Evolutionary conservation across 2,888 invertebrate species (phyloP).

Genomic region (Caenorhabditis panamensis): DNA sequence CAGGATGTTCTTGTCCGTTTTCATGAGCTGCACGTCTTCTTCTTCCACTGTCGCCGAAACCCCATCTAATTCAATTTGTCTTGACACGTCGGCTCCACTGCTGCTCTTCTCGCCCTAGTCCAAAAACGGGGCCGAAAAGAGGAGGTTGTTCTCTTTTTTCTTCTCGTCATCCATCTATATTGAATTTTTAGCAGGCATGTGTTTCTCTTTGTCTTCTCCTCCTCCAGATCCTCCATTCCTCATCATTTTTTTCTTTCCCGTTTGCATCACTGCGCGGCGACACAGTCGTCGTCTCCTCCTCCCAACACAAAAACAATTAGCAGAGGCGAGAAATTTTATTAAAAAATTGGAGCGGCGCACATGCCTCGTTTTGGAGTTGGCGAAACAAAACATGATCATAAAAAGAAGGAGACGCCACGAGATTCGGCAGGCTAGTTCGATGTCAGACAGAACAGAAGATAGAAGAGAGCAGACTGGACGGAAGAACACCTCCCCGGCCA

Average conservation of each 20-base stretch:
- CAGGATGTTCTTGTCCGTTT: conserved; percentile 5
- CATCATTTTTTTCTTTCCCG: conserved; percentile 11
- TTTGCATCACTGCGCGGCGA: conserved; percentile 28
- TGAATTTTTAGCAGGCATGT: conserved; percentile 43
- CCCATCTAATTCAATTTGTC: conserved; percentile 58
- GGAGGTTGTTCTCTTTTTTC: conserved; percentile 33
- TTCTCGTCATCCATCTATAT: conserved; percentile 31
- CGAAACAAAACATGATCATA: conserved; percentile 56
- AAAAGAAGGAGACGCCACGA: conserved; percentile 22
- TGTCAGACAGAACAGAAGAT: background rate
- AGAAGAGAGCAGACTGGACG: background rate
- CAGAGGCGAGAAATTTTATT: conserved; percentile 48
- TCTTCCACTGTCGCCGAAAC: conserved; percentile 33
- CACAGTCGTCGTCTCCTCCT: conserved; percentile 17
- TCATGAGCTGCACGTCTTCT: conserved; percentile 15
- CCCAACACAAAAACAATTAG: conserved; percentile 54
- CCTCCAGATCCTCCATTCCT: conserved; percentile 5
- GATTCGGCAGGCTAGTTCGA: background rate
- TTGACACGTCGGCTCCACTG: conserved; percentile 50
- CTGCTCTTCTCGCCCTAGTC: conserved; percentile 5
- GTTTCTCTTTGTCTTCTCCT: conserved; percentile 27
- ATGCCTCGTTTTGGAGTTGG: conserved; percentile 15
- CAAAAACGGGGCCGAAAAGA: conserved; percentile 8
- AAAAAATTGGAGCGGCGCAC: conserved; percentile 50
- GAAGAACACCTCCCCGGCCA: background rate